Percentiles rank a stretch among this genome's conserved stretches.
Evolutionary conservation across 2,888 invertebrate genomes (phyloP).

Genomic region (Pandemis heparana): DNA sequence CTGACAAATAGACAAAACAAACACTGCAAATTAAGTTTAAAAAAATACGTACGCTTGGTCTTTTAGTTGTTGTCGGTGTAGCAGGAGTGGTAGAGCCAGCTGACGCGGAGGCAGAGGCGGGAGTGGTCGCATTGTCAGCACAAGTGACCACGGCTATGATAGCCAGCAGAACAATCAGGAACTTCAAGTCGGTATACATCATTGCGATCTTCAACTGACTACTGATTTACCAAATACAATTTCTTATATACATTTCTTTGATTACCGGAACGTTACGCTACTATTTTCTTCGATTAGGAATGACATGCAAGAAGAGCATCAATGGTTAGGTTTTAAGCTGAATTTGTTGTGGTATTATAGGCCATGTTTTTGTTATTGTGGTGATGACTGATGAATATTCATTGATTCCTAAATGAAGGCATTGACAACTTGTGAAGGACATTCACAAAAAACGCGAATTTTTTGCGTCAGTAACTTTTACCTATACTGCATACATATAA

Average conservation of each 20-base stretch:
- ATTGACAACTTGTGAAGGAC: background rate
- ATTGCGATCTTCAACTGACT: constrained; percentile 43
- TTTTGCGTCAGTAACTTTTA: no score
- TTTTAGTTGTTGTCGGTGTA: constrained; percentile 5
- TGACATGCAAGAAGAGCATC: constrained; percentile 45
- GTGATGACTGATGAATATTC: constrained; percentile 29
- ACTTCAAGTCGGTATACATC: constrained; percentile 50
- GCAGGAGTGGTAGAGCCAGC: constrained; percentile 17
- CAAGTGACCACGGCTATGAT: constrained; percentile 49
- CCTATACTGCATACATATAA: no score
- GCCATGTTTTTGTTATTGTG: constrained; percentile 25
- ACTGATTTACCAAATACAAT: constrained; percentile 42
- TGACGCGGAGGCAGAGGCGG: constrained; percentile 8
- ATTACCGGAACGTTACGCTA: constrained; percentile 35
- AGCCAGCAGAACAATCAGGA: constrained; percentile 51
- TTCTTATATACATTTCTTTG: constrained; percentile 49
- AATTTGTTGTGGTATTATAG: constrained; percentile 22
- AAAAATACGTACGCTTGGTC: background rate
- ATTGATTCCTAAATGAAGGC: constrained; percentile 12
- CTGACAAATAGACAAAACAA: background rate
- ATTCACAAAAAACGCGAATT: background rate
- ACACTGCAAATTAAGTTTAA: no score
- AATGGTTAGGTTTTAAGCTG: constrained; percentile 15
- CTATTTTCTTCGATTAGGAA: constrained; percentile 12
- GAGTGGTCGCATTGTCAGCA: constrained; percentile 50